Evolutionary conservation across 2,888 invertebrate species (phyloP).

Genomic region (Epirrhoe tristata): DNA sequence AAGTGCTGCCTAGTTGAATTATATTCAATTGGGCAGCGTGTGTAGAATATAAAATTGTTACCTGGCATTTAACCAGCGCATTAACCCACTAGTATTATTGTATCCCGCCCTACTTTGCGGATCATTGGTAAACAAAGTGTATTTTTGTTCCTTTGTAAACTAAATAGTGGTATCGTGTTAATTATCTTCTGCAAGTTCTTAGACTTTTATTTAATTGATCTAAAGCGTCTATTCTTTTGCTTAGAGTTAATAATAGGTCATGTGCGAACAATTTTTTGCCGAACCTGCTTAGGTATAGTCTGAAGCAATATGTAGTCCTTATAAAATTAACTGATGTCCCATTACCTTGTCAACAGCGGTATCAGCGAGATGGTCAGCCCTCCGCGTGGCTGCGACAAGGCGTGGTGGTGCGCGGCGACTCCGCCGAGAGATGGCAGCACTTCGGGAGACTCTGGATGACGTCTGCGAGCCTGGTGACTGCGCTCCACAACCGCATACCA

Average conservation of each 20-base stretch:
- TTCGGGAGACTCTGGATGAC: slow-evolving; percentile 86
- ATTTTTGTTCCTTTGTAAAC: slow-evolving; percentile 40
- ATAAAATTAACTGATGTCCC: slow-evolving; percentile 3
- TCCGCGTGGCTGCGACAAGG: slow-evolving; percentile 76
- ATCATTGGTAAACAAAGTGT: slow-evolving; percentile 56
- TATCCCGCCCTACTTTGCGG: slow-evolving; percentile 53
- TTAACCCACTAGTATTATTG: slow-evolving; percentile 55
- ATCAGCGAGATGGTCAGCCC: slow-evolving; percentile 80
- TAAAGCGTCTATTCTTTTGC: neutral
- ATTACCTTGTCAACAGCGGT: slow-evolving; percentile 62
- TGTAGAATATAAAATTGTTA: slow-evolving; percentile 32
- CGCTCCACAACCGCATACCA: slow-evolving; percentile 83
- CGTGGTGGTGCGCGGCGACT: slow-evolving; percentile 80
- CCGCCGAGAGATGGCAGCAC: slow-evolving; percentile 86
- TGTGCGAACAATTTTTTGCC: neutral
- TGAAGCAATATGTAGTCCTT: too few species aligned
- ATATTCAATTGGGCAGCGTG: slow-evolving; percentile 7
- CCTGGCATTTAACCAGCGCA: slow-evolving; percentile 54
- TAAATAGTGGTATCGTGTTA: slow-evolving; percentile 20
- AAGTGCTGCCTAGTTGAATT: too few species aligned
- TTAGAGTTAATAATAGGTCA: too few species aligned
- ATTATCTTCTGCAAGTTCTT: slow-evolving; percentile 6
- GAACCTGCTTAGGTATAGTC: too few species aligned
- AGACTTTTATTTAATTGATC: slow-evolving; percentile 2
- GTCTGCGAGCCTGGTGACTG: slow-evolving; percentile 87